A percentile compares a stretch with the other conserved stretches of the same genome.
phyloP scores from a whole-genome alignment of 2,797 vertebrate genomes.

The Nyctibius grandis region DNA sequence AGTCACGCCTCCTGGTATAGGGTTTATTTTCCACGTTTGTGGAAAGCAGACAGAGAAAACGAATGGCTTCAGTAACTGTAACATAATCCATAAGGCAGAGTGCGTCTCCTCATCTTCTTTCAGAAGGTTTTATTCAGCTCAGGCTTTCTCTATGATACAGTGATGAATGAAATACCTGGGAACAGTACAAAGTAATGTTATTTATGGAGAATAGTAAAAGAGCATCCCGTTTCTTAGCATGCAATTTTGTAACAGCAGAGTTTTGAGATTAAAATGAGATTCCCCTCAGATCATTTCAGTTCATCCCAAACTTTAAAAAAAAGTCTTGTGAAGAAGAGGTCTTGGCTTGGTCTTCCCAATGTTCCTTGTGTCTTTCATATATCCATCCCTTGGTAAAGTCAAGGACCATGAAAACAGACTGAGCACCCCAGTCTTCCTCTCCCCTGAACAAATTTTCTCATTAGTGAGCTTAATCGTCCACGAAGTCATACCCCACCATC shows the following conservation, averaged over 20 bases:
- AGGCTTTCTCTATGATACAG: background rate
- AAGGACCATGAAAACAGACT: background rate
- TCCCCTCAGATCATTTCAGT: background rate
- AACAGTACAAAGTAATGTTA: conserved; percentile 21
- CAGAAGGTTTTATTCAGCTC: conserved; percentile 50
- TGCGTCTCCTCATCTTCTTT: conserved; percentile 29
- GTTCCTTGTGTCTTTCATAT: background rate
- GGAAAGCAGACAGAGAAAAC: conserved; percentile 6
- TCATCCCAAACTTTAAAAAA: background rate
- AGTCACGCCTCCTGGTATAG: background rate
- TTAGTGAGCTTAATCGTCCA: background rate
- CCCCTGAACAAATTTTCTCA: background rate
- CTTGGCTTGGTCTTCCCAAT: background rate
- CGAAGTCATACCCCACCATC: background rate
- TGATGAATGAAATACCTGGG: conserved; percentile 55
- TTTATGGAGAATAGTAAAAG: conserved; percentile 44
- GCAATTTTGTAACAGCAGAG: background rate
- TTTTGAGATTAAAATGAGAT: conserved; percentile 22
- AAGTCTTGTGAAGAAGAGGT: background rate
- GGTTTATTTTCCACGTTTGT: conserved; percentile 35
- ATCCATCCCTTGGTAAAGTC: background rate
- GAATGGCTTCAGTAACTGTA: background rate
- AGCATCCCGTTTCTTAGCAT: background rate
- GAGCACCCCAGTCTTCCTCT: background rate
- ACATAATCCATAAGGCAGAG: conserved; percentile 50